Evolutionary conservation across 35 echinoderm and acorn worm genomes (phyloP), one percentile per base, ranked within the genome.

Genomic region (Stichopus chloronotus): DNA sequence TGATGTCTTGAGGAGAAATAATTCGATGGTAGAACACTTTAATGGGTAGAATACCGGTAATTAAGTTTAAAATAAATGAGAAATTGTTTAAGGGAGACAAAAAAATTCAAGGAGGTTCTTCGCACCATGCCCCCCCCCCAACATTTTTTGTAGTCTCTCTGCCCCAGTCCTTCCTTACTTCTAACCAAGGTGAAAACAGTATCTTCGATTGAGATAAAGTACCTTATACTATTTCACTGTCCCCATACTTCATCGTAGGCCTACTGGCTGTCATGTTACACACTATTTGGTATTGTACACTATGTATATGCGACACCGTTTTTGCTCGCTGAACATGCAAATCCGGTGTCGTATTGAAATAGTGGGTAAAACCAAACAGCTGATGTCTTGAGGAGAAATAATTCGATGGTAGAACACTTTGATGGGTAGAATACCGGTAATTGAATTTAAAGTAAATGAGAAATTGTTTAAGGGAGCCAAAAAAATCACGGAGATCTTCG

Each of bases 11-110:
- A 71, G n/a, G 65, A 71, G 65, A 71, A 71, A 71, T 71, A 12
- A 71, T 20, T 71, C 65, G 65, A 71, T 71, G 11, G 65, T 71
- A 71, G 65, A 71, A 71, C n/a, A 71, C 65, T 71, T 71, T 71
- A 71, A 71, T 71, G 65, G 65, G 65, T 71, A 4, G n/a, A 71
- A 71, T 71, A 71, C 11, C 65, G 65, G 65, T 71, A 14, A 71
- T 71, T 71, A 12, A 71, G 65, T 71, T 71, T 71, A 71, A 71
- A 71, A 14, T 14, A 1, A 71, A 14, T 12, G n/a, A 20, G n/a
- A 71, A 14, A 14, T 12, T 71, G 11, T 71, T 14, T 14, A 20
- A 20, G 65, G 65, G 1, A 20, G n/a, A n/a, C 11, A 1, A 1
- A 71, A 71, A 71, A 71, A 20, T 71, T 71, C 11, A 20, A 71